These are phyloP conservation scores for Pithys albifrons DNA, from an alignment of 2,113 vertebrate species.

Conservation along the genomic window DNA sequence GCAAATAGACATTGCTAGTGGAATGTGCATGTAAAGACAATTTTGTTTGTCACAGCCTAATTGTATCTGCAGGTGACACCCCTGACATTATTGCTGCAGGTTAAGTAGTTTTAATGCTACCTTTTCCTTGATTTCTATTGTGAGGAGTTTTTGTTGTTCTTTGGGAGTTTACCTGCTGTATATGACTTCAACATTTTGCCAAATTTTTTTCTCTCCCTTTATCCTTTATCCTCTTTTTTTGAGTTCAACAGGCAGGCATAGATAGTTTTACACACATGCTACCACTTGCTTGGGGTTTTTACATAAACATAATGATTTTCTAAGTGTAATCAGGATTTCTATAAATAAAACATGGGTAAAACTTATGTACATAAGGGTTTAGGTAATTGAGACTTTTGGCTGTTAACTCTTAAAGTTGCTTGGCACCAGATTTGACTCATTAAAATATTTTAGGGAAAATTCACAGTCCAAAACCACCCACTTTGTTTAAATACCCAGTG, in stretches of 20 bases:
- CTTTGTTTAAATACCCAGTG: background rate
- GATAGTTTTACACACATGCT: background rate
- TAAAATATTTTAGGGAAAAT: background rate
- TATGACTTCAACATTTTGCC: background rate
- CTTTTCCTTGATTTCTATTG: background rate
- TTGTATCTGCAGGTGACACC: slow-evolving; percentile 14
- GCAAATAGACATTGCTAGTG: background rate
- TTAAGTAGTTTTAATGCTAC: slow-evolving; percentile 22
- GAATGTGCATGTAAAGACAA: slow-evolving; percentile 21
- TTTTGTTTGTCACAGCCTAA: slow-evolving; percentile 33
- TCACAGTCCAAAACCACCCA: background rate
- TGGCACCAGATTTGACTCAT: background rate
- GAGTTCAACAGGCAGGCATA: background rate
- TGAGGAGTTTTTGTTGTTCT: background rate
- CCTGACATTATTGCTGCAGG: slow-evolving; percentile 30
- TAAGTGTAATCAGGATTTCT: background rate
- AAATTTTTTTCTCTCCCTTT: background rate
- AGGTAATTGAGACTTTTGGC: background rate
- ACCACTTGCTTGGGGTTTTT: rapidly evolving
- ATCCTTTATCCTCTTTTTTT: background rate
- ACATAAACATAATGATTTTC: background rate
- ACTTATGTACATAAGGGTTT: rapidly evolving
- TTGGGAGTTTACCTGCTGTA: background rate
- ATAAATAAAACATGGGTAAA: background rate
- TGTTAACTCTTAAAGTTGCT: background rate